Evolutionary conservation across 2,888 invertebrate genomes (phyloP).

Genomic region (Drosophila dives): DNA sequence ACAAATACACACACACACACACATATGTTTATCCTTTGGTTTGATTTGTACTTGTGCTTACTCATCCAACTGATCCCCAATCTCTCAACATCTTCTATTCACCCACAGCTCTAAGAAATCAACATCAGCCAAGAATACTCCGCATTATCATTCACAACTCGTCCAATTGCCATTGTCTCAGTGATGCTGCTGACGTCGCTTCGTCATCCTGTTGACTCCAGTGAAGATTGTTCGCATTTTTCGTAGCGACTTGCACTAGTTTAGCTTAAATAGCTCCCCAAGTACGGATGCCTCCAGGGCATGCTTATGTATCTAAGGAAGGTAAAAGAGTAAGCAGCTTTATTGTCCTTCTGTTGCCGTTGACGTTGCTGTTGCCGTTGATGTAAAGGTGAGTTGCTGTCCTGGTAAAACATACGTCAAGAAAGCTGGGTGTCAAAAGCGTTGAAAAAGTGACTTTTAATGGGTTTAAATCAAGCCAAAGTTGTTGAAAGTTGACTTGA

Average conservation of each 20-base stretch:
- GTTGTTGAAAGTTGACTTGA: constrained; percentile 80
- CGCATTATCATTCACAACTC: constrained; percentile 77
- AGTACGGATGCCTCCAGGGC: constrained; percentile 44
- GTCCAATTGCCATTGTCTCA: constrained; percentile 75
- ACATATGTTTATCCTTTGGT: constrained; percentile 40
- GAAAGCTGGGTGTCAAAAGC: constrained; percentile 65
- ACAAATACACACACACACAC: constrained; percentile 8
- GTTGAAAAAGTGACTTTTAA: constrained; percentile 83
- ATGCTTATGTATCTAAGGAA: constrained; percentile 56
- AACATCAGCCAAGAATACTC: constrained; percentile 8
- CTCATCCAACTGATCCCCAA: constrained; percentile 36
- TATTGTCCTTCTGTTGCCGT: constrained; percentile 45
- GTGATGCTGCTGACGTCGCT: constrained; percentile 44
- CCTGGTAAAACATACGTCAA: constrained; percentile 39
- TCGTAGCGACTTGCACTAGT: constrained; percentile 42
- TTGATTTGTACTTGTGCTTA: constrained; percentile 40
- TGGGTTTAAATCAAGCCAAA: constrained; percentile 82
- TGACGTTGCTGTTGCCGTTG: constrained; percentile 1
- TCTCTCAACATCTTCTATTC: constrained; percentile 27
- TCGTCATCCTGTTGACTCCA: constrained; percentile 47
- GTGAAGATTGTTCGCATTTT: constrained; percentile 38
- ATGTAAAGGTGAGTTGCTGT: constrained; percentile 58
- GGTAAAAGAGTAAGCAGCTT: constrained; percentile 31
- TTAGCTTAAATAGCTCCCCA: constrained; percentile 51
- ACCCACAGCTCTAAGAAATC: constrained; percentile 17